A percentile compares a stretch with the other conserved stretches of the same genome.
Evolutionary conservation across 2,113 vertebrate genomes (phyloP).

Genomic region (Barnardius zonarius): DNA sequence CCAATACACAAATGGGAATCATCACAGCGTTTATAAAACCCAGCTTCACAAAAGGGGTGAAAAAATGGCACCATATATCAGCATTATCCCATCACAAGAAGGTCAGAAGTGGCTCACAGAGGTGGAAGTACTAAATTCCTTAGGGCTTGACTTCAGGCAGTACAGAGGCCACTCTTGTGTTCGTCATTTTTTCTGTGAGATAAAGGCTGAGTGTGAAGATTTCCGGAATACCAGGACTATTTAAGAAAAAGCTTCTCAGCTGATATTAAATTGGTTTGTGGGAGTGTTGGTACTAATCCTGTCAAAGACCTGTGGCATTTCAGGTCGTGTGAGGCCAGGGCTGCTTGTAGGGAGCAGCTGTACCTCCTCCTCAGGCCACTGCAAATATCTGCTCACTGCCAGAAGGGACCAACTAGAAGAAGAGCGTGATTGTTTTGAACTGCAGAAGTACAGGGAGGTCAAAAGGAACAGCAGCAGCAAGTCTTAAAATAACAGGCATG

Average conservation of each 20-base stretch:
- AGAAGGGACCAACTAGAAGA: not conserved
- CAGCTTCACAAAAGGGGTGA: not conserved
- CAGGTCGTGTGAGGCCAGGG: not conserved
- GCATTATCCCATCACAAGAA: not conserved
- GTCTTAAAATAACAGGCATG: not conserved
- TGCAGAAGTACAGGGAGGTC: conserved; percentile 8
- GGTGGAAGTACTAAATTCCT: not conserved
- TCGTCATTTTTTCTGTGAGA: not conserved
- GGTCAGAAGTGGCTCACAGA: not conserved
- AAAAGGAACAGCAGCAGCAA: not conserved
- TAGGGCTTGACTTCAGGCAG: not conserved
- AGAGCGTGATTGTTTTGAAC: not conserved
- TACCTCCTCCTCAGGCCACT: not conserved
- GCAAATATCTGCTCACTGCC: not conserved
- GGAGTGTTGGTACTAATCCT: not conserved
- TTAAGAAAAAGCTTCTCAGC: not conserved
- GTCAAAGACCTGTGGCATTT: not conserved
- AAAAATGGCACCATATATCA: not conserved
- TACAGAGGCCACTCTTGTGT: not conserved
- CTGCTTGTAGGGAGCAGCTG: not conserved
- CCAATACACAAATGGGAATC: not conserved
- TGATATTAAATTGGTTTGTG: not conserved
- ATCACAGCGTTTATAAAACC: not conserved
- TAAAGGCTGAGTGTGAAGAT: not conserved
- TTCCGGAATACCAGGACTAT: not conserved